Base-by-base conservation (phyloP, 2,888 invertebrate species). In the Apotomis capreana region DNA sequence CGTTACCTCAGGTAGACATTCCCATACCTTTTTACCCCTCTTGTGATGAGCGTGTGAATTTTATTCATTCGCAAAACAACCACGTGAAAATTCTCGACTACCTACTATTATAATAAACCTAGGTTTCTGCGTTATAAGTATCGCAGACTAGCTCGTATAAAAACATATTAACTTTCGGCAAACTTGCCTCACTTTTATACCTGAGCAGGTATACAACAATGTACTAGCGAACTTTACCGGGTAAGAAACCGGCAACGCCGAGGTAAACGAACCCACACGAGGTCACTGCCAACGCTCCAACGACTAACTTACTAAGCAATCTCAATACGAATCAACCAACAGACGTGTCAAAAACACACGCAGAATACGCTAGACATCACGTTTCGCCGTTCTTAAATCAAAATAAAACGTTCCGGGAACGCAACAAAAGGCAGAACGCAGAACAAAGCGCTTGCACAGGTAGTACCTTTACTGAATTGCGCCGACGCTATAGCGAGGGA, bases 401-500 rank as follows among this genome's bases (percentile, higher is more conserved):
- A 63, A 63, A 69, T 49, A 58, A 68, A 73, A 73, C 76, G 76
- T 83, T 82, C 83, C 76, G 75, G 81, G 86, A 81, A 86, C 74
- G 74, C 78, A 87, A 90, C 89, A 89, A 90, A 87, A 86, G 87
- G 79, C 79, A 74, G 26, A 15, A 81, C 44, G 46, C 84, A 84
- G 87, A 90, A 90, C 89, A 90, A 90, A 88, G 87, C 84, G 79
- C 81, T 85, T 84, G 82, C 85, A 85, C 89, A 90, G 89, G 90
- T 88, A 87, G 86, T 87, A 91, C 92, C 92, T 92, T 92, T 91
- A 84, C 90, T 89, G 82, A 88, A 90, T 83, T 91, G 88, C 83
- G 90, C 86, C 80, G 89, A 89, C 88, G 91, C 91, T 83, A 87
- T 83, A 75, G 87, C 89, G 76, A 89, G 81, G 84, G 83, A 85